Evolutionary conservation across 2,888 invertebrate species (phyloP), one percentile per base, ranked within the genome.

Genomic region (Seladonia tumulorum): DNA sequence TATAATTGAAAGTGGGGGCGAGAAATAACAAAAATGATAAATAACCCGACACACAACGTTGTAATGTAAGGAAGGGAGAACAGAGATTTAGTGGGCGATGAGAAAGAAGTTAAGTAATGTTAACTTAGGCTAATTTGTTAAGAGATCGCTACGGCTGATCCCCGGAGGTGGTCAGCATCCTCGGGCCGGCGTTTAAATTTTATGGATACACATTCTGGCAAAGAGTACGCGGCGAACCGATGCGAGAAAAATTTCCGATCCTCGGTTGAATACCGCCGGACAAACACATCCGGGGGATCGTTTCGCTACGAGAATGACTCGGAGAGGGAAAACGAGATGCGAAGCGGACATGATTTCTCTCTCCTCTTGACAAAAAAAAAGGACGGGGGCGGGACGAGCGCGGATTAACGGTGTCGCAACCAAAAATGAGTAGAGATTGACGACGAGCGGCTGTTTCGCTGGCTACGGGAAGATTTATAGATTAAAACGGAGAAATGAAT

Each of bases 381-480:
- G 72, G 72, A 82, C 80, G 77, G 81, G 85, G 79, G 82, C 83
- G 79, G 82, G 82, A 87, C 82, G 1, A 86, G 82, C 79, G 83
- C 79, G 84, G 85, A 88, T 87, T 85, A 88, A 90, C 85, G 88
- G 87, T 91, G 88, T 90, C 88, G 90, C 90, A 92, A 92, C 92
- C 92, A 92, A 93, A 93, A 91, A 68, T 63, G 29, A 92, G 82
- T 88, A 91, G 88, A 87, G 89, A 91, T 88, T 88, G 87, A 91
- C 89, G 85, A 90, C 90, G 90, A 90, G 91, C 93, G 93, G 91
- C 92, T 93, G 91, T 89, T 29, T 91, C 85, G 89, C 90, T 89
- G 89, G 89, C 39, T 87, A 88, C 85, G 90, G 91, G 90, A 92
- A 91, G 90, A 91, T 93, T 93, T 93, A 93, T 93, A 85, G 74